phyloP scores from a whole-genome alignment of 2,797 vertebrate species.

The Gymnodraco acuticeps region DNA sequence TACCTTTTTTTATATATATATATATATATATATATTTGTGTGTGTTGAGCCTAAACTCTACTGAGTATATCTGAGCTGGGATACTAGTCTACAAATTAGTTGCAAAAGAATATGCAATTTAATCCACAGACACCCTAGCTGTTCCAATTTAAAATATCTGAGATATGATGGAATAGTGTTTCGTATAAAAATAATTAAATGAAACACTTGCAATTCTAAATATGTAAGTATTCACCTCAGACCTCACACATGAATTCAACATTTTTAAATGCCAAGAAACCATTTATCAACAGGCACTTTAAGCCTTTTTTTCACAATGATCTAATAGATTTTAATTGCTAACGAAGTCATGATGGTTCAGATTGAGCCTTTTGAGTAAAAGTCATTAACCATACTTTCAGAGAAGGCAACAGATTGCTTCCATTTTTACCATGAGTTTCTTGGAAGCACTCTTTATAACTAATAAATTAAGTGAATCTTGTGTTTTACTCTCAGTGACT shows the following conservation, averaged over 20 bases:
- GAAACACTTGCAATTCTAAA: constrained; percentile 19
- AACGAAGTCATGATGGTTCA: constrained; percentile 47
- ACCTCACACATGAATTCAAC: constrained; percentile 49
- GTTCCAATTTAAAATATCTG: constrained; percentile 72
- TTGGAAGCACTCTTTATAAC: constrained; percentile 3
- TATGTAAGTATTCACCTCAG: constrained; percentile 26
- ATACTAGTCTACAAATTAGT: constrained; percentile 56
- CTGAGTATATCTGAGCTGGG: constrained; percentile 59
- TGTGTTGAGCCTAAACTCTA: constrained; percentile 28
- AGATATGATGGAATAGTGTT: constrained; percentile 23
- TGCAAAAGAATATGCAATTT: constrained; percentile 58
- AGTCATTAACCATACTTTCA: constrained; percentile 26
- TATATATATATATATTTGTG: background rate
- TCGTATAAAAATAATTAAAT: constrained; percentile 41
- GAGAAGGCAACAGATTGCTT: constrained; percentile 4
- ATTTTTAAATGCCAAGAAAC: constrained; percentile 41
- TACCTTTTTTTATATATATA: background rate
- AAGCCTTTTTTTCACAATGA: constrained; percentile 51
- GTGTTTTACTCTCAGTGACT: constrained; percentile 16
- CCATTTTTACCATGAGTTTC: background rate
- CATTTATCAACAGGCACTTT: constrained; percentile 29
- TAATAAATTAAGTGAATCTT: constrained; percentile 7
- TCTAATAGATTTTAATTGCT: constrained; percentile 60
- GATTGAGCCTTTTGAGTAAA: constrained; percentile 52
- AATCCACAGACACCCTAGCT: constrained; percentile 55